phyloP scores from a whole-genome alignment of 2,113 vertebrate genomes.

The Campylorhamphus procurvoides region DNA sequence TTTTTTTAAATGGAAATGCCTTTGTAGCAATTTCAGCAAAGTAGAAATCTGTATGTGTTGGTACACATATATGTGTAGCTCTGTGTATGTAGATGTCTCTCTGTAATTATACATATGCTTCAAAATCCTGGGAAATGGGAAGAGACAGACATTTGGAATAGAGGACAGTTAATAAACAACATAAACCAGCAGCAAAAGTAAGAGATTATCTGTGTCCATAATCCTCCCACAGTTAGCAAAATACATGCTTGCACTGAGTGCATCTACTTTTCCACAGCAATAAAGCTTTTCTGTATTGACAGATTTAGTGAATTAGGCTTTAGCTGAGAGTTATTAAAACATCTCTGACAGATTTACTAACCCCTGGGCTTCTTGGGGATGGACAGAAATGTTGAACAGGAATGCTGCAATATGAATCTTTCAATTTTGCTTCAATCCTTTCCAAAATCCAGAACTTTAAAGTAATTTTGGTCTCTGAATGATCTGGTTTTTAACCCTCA shows the following conservation, averaged over 20 bases:
- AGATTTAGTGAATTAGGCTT: conserved; percentile 64
- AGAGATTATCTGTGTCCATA: not conserved
- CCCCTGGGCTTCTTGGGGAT: not conserved
- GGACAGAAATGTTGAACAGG: conserved; percentile 7
- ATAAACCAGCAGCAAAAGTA: not conserved
- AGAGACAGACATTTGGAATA: not conserved
- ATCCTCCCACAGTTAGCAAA: not conserved
- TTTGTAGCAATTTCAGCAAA: not conserved
- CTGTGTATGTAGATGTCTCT: not conserved
- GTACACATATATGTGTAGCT: not conserved
- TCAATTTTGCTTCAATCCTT: conserved; percentile 5
- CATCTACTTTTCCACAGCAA: conserved; percentile 30
- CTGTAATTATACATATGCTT: not conserved
- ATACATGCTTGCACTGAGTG: not conserved
- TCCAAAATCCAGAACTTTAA: not conserved
- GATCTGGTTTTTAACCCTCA: not conserved
- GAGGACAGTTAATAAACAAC: not conserved
- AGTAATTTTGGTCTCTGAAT: not conserved
- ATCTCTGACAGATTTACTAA: conserved; percentile 62
- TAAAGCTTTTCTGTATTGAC: conserved; percentile 46
- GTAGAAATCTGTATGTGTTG: not conserved
- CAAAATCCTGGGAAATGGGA: not conserved
- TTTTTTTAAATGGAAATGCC: not conserved
- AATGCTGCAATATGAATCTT: not conserved
- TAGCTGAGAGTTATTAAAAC: conserved; percentile 56